Evolutionary conservation across 92 coral and sea anemone species (phyloP).

Genomic region (Porites lobata): DNA sequence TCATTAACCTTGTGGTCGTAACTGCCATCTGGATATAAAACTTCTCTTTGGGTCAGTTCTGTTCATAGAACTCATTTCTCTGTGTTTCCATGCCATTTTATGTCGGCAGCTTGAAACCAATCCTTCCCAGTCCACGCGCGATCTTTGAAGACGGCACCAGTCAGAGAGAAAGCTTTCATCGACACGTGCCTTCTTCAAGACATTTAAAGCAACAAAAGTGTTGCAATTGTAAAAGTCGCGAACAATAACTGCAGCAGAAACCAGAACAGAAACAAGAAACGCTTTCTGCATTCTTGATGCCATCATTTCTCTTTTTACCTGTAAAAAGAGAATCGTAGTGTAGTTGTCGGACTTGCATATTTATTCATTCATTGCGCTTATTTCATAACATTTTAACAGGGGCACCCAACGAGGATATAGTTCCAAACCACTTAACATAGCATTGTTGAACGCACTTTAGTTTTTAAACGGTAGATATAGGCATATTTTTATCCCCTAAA

Average conservation of each 20-base stretch:
- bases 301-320: background rate
- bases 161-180: constrained; percentile 34
- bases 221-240: background rate
- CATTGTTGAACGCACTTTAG: too few species aligned
- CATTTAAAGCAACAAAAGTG: background rate
- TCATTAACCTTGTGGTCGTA: constrained; percentile 56
- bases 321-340: too few species aligned
- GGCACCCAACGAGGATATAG: too few species aligned
- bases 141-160: constrained; percentile 69
- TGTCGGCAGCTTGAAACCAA: constrained; percentile 48
- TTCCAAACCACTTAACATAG: too few species aligned
- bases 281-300: background rate
- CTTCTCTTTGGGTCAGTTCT: constrained; percentile 55
- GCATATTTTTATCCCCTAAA: too few species aligned
- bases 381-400: too few species aligned
- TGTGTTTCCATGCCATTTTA: constrained; percentile 55
- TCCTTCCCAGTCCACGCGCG: constrained; percentile 65
- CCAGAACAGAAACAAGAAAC: background rate
- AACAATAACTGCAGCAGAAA: background rate
- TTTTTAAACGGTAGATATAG: too few species aligned
- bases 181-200: background rate
- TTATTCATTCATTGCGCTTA: too few species aligned
- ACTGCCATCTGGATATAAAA: constrained; percentile 48
- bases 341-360: too few species aligned
- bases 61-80: constrained; percentile 33